Evolutionary conservation across 2,113 vertebrate genomes (phyloP).

Genomic region (Tricholaema leucomelas): DNA sequence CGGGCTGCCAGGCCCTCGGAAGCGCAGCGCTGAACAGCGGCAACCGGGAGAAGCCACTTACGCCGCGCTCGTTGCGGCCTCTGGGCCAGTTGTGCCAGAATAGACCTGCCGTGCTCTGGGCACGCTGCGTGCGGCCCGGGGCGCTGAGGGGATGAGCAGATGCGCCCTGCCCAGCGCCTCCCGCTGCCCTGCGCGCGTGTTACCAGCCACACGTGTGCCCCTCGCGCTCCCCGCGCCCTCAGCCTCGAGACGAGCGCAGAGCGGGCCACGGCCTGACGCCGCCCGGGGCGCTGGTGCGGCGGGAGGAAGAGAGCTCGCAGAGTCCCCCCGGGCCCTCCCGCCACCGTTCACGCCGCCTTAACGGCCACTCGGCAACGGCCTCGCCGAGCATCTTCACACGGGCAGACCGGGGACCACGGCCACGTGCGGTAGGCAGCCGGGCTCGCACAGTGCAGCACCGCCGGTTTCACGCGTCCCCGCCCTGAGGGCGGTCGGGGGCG

Average conservation of each 20-base stretch:
- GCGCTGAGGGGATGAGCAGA: background rate
- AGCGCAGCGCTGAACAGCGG: too few relatives aligned
- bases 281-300: too few relatives aligned
- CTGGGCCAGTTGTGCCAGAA: rapidly evolving
- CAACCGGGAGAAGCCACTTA: background rate
- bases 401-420: background rate
- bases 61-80: background rate
- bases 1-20: too few relatives aligned
- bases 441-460: background rate
- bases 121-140: rapidly evolving
- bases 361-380: background rate
- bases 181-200: rapidly evolving
- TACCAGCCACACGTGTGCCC: rapidly evolving
- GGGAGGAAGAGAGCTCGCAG: too few relatives aligned
- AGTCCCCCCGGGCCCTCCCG: background rate
- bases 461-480: background rate
- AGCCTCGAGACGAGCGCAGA: background rate
- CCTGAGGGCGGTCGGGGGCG: background rate
- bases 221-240: too few relatives aligned
- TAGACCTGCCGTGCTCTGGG: too few relatives aligned
- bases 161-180: background rate
- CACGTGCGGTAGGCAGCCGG: too few relatives aligned
- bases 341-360: too few relatives aligned
- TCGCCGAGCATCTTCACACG: background rate
- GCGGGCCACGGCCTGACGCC: background rate